Percentiles rank a stretch among this genome's conserved stretches.
Conservation (phyloP, 2,888 invertebrate species). For the Scaptomyza reducta region DNA sequence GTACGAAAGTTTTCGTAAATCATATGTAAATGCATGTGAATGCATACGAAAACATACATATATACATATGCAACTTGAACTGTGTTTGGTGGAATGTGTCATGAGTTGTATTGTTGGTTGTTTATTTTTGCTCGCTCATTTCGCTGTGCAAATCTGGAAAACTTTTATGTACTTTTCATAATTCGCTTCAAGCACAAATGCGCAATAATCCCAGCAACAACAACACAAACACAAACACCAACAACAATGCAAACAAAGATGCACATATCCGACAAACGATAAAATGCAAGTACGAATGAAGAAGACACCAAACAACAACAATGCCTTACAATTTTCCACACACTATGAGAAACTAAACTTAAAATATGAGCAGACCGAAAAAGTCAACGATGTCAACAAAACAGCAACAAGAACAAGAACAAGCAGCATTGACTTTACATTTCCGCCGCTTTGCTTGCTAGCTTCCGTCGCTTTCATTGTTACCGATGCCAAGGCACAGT, state of each 20-base stretch:
- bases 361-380: constrained; percentile 1
- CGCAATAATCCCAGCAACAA: constrained; percentile 62
- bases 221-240: constrained; percentile 23
- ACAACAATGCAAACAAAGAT: constrained; percentile 37
- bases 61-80: constrained; percentile 18
- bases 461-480: constrained; percentile 60
- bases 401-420: constrained; percentile 9
- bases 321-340: constrained; percentile 56
- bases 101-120: constrained; percentile 26
- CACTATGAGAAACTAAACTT: constrained; percentile 2
- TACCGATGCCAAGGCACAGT: constrained; percentile 40
- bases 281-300: constrained; percentile 39
- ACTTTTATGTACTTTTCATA: constrained; percentile 73
- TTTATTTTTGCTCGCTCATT: constrained; percentile 66
- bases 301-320: constrained; percentile 61
- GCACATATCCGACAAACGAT: constrained; percentile 57
- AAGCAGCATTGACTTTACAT: constrained; percentile 74
- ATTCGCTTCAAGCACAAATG: constrained; percentile 75
- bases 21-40: constrained; percentile 48
- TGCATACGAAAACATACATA: constrained; percentile 32
- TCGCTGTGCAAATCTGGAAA: constrained; percentile 59
- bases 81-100: constrained; percentile 13
- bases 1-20: constrained; percentile 53
- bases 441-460: constrained; percentile 72
- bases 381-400: constrained; percentile 29